Base-by-base conservation (phyloP, 2,113 vertebrate species). In the Plectropomus leopardus region DNA sequence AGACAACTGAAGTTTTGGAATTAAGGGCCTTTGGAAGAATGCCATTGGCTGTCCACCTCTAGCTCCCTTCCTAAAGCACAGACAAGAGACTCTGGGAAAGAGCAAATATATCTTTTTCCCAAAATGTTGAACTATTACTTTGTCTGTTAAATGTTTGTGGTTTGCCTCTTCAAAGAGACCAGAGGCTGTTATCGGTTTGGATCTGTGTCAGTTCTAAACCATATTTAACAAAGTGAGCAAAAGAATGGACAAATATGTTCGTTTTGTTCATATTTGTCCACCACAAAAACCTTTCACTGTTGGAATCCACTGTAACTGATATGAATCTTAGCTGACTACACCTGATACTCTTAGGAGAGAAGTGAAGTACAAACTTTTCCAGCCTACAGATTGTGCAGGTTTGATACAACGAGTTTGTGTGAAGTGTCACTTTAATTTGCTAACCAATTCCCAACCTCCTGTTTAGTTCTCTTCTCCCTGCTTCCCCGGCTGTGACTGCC, bases 391-490 rank as follows among this genome's bases (percentile, higher is more conserved):
- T 42, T 24, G n/a, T 71, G 36, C 28, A 28, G 34, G 19, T 65
- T 69, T 73, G 64, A 44, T 32, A 44, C 4, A 19, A 36, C 42
- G 32, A 53, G 30, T 84, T 82, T 85, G 82, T 67, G 75, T 80
- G 82, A 81, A 80, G 85, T 78, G 83, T 87, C 68, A 86, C 78
- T 84, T 88, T 92, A 83, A 78, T 48, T 71, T 77, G 74, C 48
- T 28, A 74, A 68, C 78, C 10, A 4, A 64, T 71, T 74, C 40
- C 83, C 74, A 48, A 60, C 44, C 30, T 78, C 84, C 82, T 86
- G 32, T 85, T 90, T 65, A 78, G 85, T 70, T 63, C 36, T 48
- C 30, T 67, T 60, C 76, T 76, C 65, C 83, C 45, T 86, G 77
- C 67, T 85, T 77, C 51, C 48, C 74, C 50, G 79, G 72, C 80